Conservation (phyloP, 2,888 invertebrate species). For the Rutpela maculata region DNA sequence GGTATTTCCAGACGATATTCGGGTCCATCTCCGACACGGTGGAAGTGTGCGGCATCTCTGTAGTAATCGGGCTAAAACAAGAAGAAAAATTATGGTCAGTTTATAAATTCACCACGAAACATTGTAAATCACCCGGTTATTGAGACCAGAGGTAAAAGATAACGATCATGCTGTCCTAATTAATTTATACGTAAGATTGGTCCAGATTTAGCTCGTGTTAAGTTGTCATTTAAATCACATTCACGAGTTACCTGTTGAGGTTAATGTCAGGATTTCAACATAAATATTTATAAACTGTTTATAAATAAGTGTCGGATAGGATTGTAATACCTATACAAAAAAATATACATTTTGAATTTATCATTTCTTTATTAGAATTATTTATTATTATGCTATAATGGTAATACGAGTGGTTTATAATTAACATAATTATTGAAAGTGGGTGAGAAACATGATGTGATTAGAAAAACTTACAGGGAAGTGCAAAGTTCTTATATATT, state of each 20-base stretch:
- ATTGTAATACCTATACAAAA: constrained; percentile 1
- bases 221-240: constrained; percentile 33
- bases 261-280: constrained; percentile 18
- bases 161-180: constrained; percentile 37
- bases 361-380: neutral
- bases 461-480: no score
- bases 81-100: constrained; percentile 42
- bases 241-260: constrained; percentile 12
- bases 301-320: constrained; percentile 8
- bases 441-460: neutral
- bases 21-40: constrained; percentile 84
- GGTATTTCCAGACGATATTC: constrained; percentile 91
- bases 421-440: neutral
- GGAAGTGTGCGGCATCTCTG: constrained; percentile 89
- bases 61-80: constrained; percentile 88
- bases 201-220: constrained; percentile 32
- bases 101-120: constrained; percentile 16
- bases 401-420: neutral
- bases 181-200: constrained; percentile 40
- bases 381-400: neutral
- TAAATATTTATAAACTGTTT: constrained; percentile 25
- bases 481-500: no score
- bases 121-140: constrained; percentile 17
- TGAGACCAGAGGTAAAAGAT: constrained; percentile 15
- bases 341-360: neutral